These are phyloP conservation scores for Stichodactyla helianthus DNA, from an alignment of 64 coral and sea anemone species.

Conservation along the genomic window DNA sequence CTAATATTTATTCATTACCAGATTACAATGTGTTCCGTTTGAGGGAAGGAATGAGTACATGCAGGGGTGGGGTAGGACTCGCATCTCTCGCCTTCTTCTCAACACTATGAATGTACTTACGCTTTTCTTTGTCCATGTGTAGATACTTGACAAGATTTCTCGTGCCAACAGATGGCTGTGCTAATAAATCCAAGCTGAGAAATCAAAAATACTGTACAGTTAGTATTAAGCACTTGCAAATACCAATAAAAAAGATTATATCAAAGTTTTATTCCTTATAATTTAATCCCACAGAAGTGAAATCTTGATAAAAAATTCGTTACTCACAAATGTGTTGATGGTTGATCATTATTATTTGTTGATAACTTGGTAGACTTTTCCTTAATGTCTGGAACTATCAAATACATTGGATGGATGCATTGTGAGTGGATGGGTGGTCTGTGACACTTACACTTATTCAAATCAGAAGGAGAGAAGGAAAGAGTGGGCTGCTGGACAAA, in stretches of 20 bases:
- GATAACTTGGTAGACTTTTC: neutral
- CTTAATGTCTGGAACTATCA: neutral
- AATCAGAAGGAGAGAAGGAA: neutral
- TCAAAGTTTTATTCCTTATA: no score
- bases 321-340: neutral
- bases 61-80: no score
- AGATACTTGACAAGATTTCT: slow-evolving; percentile 59
- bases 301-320: neutral
- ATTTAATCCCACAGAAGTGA: no score
- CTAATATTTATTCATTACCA: no score
- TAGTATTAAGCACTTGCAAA: no score
- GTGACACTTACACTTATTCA: no score
- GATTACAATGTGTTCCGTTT: no score
- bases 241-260: no score
- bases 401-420: neutral
- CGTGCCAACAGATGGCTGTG: slow-evolving; percentile 43
- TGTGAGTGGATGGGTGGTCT: no score
- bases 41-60: no score
- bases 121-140: slow-evolving; percentile 64
- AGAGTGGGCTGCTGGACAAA: neutral
- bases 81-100: no score
- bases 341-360: neutral
- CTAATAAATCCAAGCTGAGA: slow-evolving; percentile 30
- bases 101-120: neutral
- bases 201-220: neutral